Percentiles rank a stretch among this genome's conserved stretches.
Evolutionary conservation across 2,888 invertebrate genomes (phyloP).

Genomic region (Plebejus argus): DNA sequence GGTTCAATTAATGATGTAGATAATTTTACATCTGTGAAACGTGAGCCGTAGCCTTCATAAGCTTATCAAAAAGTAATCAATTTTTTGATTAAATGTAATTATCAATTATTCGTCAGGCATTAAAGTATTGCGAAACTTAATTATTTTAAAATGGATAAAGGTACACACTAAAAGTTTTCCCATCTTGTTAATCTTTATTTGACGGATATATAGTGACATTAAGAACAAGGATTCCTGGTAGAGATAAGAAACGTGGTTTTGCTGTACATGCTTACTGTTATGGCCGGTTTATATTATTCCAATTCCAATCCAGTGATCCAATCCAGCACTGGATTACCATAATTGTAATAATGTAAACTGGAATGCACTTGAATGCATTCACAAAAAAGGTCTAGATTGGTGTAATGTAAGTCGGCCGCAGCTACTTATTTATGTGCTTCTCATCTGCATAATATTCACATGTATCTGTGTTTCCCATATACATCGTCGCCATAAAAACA

Average conservation of each 20-base stretch:
- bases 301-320: too few species aligned
- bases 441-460: neutral
- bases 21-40: neutral
- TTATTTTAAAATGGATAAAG: neutral
- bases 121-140: neutral
- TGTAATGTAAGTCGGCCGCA: too few species aligned
- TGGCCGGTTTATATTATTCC: too few species aligned
- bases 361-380: neutral
- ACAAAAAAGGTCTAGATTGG: neutral
- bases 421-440: neutral
- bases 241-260: too few species aligned
- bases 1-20: neutral
- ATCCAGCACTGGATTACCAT: too few species aligned
- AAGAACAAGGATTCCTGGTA: too few species aligned
- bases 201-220: too few species aligned
- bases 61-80: neutral
- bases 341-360: too few species aligned
- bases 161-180: too few species aligned
- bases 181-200: too few species aligned
- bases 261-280: too few species aligned
- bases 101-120: neutral
- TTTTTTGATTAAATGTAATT: neutral
- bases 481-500: neutral
- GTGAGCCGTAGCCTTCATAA: neutral
- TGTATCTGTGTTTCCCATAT: constrained; percentile 1